phyloP scores from a whole-genome alignment of 64 coral and sea anemone species.

The Pocillopora verrucosa region DNA sequence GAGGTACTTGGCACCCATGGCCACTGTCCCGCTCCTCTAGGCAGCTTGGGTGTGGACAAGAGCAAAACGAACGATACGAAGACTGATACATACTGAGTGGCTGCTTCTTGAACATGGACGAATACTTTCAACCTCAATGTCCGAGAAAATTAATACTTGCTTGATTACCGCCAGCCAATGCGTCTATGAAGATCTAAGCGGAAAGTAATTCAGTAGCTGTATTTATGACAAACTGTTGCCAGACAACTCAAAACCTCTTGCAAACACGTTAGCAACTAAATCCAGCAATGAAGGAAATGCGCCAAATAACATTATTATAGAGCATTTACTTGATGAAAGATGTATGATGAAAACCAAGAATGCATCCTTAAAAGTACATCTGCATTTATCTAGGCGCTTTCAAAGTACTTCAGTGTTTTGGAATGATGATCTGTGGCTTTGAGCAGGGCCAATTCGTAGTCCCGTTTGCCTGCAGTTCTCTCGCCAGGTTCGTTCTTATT shows the following conservation, averaged over 20 bases:
- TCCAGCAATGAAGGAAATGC: conserved; percentile 12
- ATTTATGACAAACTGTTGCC: conserved; percentile 33
- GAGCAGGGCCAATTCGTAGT: not conserved
- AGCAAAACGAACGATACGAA: conserved; percentile 10
- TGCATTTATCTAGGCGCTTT: not conserved
- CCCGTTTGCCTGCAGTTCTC: not conserved
- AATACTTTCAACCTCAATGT: not conserved
- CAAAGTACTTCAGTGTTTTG: not conserved
- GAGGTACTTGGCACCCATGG: not conserved
- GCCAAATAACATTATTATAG: not conserved
- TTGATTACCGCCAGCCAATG: not conserved
- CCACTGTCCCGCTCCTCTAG: not conserved
- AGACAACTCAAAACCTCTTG: conserved; percentile 34
- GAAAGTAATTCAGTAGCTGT: conserved; percentile 25
- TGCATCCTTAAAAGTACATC: not conserved
- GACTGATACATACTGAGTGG: conserved; percentile 11
- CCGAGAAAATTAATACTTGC: not conserved
- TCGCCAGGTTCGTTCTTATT: conserved; percentile 21
- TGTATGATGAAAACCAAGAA: conserved; percentile 20
- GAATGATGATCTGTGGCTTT: not conserved
- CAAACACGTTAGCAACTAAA: conserved; percentile 34
- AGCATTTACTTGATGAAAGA: conserved; percentile 20
- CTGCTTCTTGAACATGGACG: not conserved
- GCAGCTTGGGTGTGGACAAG: conserved; percentile 10
- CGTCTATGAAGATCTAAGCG: conserved; percentile 12